These are phyloP conservation scores for Stenotaenia linearis DNA, from an alignment of 2,888 invertebrate genomes.

Conservation along the genomic window DNA sequence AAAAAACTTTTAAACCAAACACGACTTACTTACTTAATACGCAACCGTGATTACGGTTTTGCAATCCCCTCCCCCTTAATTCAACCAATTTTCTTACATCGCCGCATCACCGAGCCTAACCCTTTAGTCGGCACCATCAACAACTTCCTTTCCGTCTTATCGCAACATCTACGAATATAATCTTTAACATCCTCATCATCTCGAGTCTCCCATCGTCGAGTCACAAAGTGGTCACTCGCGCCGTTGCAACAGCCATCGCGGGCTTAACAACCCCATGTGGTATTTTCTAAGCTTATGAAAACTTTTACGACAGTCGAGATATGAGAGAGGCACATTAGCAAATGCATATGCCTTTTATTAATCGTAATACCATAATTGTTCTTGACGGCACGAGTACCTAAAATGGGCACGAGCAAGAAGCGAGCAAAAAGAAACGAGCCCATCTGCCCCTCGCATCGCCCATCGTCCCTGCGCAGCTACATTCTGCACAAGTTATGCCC, in stretches of 20 bases:
- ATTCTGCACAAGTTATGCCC: not conserved
- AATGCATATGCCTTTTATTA: conserved; percentile 26
- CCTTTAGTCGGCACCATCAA: conserved; percentile 14
- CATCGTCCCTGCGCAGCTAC: not conserved
- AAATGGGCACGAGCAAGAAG: not conserved
- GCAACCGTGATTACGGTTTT: not conserved
- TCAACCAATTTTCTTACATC: not conserved
- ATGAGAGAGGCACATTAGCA: conserved; percentile 20
- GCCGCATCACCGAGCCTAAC: not conserved
- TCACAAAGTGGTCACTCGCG: conserved; percentile 23
- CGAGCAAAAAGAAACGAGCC: conserved; percentile 7
- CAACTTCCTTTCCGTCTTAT: conserved; percentile 9
- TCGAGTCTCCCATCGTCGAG: not conserved
- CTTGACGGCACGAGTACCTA: conserved; percentile 17
- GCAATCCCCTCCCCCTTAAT: not conserved
- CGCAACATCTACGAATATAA: not conserved
- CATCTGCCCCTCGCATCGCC: not conserved
- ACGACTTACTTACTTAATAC: not conserved
- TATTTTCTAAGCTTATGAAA: conserved; percentile 13
- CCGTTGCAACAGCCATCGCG: conserved; percentile 3
- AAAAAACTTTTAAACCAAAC: not conserved
- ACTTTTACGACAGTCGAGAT: conserved; percentile 20
- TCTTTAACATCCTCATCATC: conserved; percentile 26
- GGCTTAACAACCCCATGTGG: conserved; percentile 7
- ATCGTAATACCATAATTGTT: conserved; percentile 20